A percentile compares a stretch with the other conserved stretches of the same genome.
Conservation (phyloP, 2,888 invertebrate species). For the Chydorus sphaericus region DNA sequence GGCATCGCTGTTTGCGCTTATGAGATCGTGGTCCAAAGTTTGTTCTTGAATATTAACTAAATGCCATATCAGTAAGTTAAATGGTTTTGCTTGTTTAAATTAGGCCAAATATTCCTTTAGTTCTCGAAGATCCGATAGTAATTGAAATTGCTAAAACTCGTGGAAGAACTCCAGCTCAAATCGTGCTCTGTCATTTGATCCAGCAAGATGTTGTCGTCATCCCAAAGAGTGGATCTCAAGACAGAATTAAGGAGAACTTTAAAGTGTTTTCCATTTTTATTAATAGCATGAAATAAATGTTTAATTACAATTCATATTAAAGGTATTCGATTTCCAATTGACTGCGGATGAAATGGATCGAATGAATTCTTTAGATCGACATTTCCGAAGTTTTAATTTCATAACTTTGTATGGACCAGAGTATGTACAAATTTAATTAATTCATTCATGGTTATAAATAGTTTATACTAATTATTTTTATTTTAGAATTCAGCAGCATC, state of each 20-base stretch:
- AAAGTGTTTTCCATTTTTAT: conserved; percentile 32
- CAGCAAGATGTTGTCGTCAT: conserved; percentile 60
- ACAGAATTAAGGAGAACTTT: conserved; percentile 58
- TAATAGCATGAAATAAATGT: not conserved
- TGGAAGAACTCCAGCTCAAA: conserved; percentile 56
- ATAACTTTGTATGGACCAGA: not conserved
- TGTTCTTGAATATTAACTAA: not conserved
- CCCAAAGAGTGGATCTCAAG: conserved; percentile 65
- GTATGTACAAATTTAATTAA: not conserved
- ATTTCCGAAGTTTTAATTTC: not conserved
- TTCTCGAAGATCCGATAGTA: conserved; percentile 28
- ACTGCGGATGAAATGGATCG: conserved; percentile 6
- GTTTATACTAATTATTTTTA: not conserved
- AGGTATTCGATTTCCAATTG: not conserved
- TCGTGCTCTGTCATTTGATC: conserved; percentile 51
- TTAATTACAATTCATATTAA: not conserved
- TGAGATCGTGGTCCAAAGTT: conserved; percentile 9
- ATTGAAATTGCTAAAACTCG: conserved; percentile 31
- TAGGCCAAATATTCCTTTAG: conserved; percentile 13
- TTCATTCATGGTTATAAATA: too few relatives aligned
- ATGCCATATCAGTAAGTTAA: not conserved
- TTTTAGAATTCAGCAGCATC: conserved; percentile 2
- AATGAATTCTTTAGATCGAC: not conserved
- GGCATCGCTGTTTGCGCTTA: conserved; percentile 12
- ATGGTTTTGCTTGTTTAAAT: too few relatives aligned